phyloP scores from a whole-genome alignment of 2,113 vertebrate genomes.

The Suncus etruscus region DNA sequence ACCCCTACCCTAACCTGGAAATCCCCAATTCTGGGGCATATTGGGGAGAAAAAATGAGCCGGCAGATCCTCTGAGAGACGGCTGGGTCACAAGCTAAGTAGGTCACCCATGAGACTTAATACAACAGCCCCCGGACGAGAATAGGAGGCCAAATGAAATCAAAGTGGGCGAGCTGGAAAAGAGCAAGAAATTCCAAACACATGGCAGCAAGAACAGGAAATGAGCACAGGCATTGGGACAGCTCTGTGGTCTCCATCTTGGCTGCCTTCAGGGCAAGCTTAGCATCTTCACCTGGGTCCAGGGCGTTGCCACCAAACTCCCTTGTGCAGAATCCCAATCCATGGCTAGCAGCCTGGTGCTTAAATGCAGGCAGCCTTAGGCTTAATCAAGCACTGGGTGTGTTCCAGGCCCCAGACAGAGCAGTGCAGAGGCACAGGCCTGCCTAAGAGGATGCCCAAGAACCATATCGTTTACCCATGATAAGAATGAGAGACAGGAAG shows the following conservation, averaged over 20 bases:
- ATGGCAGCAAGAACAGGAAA: background rate
- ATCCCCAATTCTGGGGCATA: background rate
- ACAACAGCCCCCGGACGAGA: conserved; percentile 63
- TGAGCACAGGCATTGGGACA: background rate
- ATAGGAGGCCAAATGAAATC: conserved; percentile 57
- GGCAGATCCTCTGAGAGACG: background rate
- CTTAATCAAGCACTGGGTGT: background rate
- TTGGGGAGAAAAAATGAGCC: background rate
- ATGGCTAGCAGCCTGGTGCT: too few relatives aligned
- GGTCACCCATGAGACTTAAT: conserved; percentile 70
- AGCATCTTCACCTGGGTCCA: background rate
- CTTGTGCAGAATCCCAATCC: too few relatives aligned
- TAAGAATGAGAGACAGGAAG: too few relatives aligned
- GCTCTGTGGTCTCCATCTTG: background rate
- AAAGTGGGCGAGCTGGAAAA: conserved; percentile 78
- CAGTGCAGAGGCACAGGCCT: background rate
- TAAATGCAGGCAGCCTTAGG: too few relatives aligned
- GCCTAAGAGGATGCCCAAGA: fast-evolving
- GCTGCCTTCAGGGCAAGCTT: background rate
- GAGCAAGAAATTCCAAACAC: conserved; percentile 64
- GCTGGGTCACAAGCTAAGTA: conserved; percentile 70
- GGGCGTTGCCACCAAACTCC: too few relatives aligned
- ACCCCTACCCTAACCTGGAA: background rate
- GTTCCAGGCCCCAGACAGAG: background rate
- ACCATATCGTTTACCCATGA: background rate